A percentile compares a stretch with the other conserved stretches of the same genome.
phyloP scores from a whole-genome alignment of 92 coral and sea anemone genomes.

The Phenganax stokvisi region DNA sequence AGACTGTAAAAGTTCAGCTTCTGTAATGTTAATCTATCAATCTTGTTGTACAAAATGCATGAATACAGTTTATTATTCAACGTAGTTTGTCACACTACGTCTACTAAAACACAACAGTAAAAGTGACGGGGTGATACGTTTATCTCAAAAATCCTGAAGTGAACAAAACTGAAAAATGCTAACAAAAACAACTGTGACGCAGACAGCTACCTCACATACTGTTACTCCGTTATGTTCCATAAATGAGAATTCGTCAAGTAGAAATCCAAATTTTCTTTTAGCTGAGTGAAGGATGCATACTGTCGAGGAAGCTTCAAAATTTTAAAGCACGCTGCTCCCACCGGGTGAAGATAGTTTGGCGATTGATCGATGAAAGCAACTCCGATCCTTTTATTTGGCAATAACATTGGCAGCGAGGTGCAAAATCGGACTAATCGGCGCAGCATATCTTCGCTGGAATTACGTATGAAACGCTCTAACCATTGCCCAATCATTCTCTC shows the following conservation, averaged over 20 bases:
- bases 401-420: constrained; percentile 26
- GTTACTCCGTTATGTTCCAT: neutral
- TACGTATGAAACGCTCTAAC: constrained; percentile 21
- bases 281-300: constrained; percentile 29
- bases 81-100: no score
- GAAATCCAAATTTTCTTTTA: constrained; percentile 42
- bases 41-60: no score
- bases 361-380: constrained; percentile 33
- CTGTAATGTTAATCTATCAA: no score
- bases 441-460: constrained; percentile 16
- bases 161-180: no score
- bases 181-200: no score
- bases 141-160: no score
- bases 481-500: constrained; percentile 19
- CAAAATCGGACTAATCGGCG: constrained; percentile 21
- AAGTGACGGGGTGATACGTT: no score
- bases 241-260: constrained; percentile 16
- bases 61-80: no score
- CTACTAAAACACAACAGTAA: no score
- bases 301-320: constrained; percentile 39
- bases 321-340: constrained; percentile 36
- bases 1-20: no score
- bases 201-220: no score
- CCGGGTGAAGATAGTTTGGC: constrained; percentile 31
- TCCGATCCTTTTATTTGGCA: constrained; percentile 20